phyloP scores from a whole-genome alignment of 2,797 vertebrate species.

The Tragopan temminckii region DNA sequence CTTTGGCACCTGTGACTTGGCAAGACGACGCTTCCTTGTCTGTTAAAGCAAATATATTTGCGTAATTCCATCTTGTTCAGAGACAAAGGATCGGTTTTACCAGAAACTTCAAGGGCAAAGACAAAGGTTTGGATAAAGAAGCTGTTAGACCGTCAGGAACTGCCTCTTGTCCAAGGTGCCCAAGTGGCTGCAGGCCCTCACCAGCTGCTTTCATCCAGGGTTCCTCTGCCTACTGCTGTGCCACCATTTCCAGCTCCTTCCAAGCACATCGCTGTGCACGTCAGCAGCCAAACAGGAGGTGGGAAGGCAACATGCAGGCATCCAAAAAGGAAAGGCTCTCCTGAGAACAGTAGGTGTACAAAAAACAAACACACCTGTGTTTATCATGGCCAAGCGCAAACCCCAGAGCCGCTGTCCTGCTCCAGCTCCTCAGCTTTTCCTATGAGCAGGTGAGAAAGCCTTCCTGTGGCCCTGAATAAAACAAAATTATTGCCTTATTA shows the following conservation, averaged over 20 bases:
- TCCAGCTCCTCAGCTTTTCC: not conserved
- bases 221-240: fast-evolving
- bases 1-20: slow-evolving; percentile 41
- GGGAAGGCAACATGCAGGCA: fast-evolving
- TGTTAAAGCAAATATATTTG: not conserved
- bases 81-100: not conserved
- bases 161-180: not conserved
- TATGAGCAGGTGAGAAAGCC: fast-evolving
- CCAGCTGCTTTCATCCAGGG: not conserved
- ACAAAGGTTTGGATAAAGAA: not conserved
- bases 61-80: not conserved
- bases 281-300: fast-evolving
- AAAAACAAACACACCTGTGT: not conserved
- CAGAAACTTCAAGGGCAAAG: not conserved
- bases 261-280: not conserved
- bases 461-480: fast-evolving
- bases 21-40: slow-evolving; percentile 34
- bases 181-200: fast-evolving
- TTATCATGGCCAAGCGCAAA: not conserved
- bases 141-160: fast-evolving
- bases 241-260: not conserved
- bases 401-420: not conserved
- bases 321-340: not conserved
- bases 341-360: fast-evolving
- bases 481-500: not conserved